Evolutionary conservation across 2,113 vertebrate species (phyloP), one percentile per base, ranked within the genome.

Genomic region (Colossoma macropomum): DNA sequence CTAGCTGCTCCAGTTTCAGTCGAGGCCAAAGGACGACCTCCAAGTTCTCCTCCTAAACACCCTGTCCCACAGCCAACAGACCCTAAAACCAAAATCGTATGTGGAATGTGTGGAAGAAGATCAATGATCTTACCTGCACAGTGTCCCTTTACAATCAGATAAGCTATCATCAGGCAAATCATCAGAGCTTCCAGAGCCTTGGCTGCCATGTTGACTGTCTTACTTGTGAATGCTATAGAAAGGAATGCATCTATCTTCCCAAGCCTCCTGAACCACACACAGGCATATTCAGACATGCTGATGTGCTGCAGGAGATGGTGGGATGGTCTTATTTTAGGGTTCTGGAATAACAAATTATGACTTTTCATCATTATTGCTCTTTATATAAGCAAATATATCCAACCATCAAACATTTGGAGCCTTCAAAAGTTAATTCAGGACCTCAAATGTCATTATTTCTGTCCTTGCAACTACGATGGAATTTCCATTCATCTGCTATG

Each of bases 231-330:
- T 77, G 74, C 65, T 21, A 56, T 17, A n/a, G 38, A 25, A 45
- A 88, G 92, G 92, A 93, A 94, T 94, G 93, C 69, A 73, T 72
- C 56, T 71, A 15, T 7, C 75, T 84, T 45, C 81, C 91, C 87
- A 85, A 89, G 87, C 65, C 82, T 72, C 15, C 54, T 63, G 38
- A 23, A 34, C 75, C 79, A 56, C 5, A 0, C 62, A 65, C 52
- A 88, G 92, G 82, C 93, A 89, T 66, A 93, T 93, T 90, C 93
- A 93, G 93, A 93, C 93, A 88, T 92, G 93, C 89, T 54, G 10
- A 63, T 79, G 17, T 34, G 65, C 30, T 80, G 8, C 17, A 75
- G 7, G 25, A 75, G 17, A 76, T 32, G n/a, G 27, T 50, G 10
- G 17, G 10, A 80, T 23, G 77, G 30, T 70, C 30, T 79, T 50